Evolutionary conservation across 2,888 invertebrate genomes (phyloP).

Genomic region (Drosophila flavopinicola): DNA sequence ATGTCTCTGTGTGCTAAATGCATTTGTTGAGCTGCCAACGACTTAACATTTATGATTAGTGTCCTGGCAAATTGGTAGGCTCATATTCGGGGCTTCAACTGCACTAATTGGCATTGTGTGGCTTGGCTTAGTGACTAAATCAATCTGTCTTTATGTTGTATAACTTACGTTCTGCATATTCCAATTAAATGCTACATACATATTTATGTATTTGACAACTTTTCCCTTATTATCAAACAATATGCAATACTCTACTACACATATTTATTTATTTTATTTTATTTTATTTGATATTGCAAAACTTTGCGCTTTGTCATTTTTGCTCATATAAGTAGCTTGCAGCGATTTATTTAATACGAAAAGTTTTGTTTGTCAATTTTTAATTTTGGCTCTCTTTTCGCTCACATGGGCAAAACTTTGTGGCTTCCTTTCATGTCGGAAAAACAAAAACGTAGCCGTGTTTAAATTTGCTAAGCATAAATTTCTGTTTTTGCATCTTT

Average conservation of each 20-base stretch:
- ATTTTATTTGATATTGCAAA: slow-evolving; percentile 21
- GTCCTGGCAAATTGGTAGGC: slow-evolving; percentile 60
- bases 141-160: slow-evolving; percentile 37
- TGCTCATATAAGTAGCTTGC: slow-evolving; percentile 7
- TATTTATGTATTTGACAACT: background rate
- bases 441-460: slow-evolving; percentile 2
- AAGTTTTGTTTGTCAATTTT: slow-evolving; percentile 60
- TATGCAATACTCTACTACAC: no score
- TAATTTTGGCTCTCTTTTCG: slow-evolving; percentile 30
- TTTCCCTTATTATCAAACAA: background rate
- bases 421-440: slow-evolving; percentile 12
- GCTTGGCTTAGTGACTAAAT: slow-evolving; percentile 15
- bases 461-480: slow-evolving; percentile 26
- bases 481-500: slow-evolving; percentile 4
- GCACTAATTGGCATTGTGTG: no score
- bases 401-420: slow-evolving; percentile 10
- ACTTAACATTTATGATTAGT: slow-evolving; percentile 65
- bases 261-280: slow-evolving; percentile 3
- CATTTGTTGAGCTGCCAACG: slow-evolving; percentile 53
- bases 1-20: slow-evolving; percentile 24
- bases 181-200: background rate
- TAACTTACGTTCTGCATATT: background rate
- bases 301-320: slow-evolving; percentile 32
- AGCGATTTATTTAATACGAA: slow-evolving; percentile 46
- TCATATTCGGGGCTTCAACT: slow-evolving; percentile 20